Conservation (phyloP, 1,140 invertebrate species). For the Pogonognathellus flavescens region DNA sequence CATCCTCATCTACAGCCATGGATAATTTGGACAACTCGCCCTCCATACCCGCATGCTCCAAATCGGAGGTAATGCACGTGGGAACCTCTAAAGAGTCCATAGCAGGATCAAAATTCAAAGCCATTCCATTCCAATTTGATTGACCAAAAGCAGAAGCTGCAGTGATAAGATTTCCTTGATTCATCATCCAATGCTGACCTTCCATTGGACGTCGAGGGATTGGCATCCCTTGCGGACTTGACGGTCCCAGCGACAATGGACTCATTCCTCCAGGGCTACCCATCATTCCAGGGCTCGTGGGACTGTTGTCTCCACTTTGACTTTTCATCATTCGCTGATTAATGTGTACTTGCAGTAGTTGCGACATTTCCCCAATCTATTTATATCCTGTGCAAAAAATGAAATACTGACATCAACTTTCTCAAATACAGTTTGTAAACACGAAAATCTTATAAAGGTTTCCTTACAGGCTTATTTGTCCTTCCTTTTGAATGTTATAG, state of each 20-base stretch:
- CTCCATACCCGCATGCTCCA: constrained; percentile 64
- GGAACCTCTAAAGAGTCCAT: constrained; percentile 57
- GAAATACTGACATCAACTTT: not conserved
- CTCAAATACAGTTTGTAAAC: no score
- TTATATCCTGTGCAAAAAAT: not conserved
- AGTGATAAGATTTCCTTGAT: constrained; percentile 43
- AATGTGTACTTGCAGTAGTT: constrained; percentile 66
- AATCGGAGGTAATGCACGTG: constrained; percentile 40
- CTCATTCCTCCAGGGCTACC: constrained; percentile 60
- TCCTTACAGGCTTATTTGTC: no score
- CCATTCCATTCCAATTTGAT: constrained; percentile 51
- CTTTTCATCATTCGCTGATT: constrained; percentile 62
- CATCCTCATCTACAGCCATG: constrained; percentile 81
- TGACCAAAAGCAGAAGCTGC: not conserved
- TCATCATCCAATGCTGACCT: constrained; percentile 63
- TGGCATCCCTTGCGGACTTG: constrained; percentile 66
- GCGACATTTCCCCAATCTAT: constrained; percentile 57
- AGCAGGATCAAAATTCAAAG: constrained; percentile 44
- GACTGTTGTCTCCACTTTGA: constrained; percentile 63
- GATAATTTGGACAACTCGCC: constrained; percentile 67
- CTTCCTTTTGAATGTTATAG: no score
- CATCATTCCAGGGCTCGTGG: constrained; percentile 58
- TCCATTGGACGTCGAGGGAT: constrained; percentile 60
- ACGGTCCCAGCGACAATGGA: constrained; percentile 64
- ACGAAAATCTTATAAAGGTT: no score